Base-by-base conservation (phyloP, 2,113 vertebrate species). In the Phoenicopterus ruber region DNA sequence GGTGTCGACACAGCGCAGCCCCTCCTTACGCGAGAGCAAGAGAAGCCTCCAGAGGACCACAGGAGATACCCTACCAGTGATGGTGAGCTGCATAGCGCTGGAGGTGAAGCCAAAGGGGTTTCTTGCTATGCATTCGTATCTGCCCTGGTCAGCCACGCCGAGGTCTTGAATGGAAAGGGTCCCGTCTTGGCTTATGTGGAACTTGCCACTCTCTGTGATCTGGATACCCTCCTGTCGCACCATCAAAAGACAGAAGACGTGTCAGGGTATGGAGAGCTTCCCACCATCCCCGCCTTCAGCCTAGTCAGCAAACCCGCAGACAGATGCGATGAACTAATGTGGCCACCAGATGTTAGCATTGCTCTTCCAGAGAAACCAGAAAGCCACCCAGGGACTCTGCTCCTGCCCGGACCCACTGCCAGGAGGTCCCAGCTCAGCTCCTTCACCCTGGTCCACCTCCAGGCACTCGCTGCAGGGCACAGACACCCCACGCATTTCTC, bases 181-280 rank as follows among this genome's bases (percentile, higher is more conserved):
- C 70, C 98, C 97, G 0, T 98, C 97, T 58, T 76, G 94, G 94
- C 94, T 96, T 31, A 98, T 32, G 36, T 96, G 97, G 95, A 98
- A 98, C 81, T 98, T 98, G 82, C 97, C 98, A 0, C 98, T 98
- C 76, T 98, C 97, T 3, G 98, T 98, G 96, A 98, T 98, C 86
- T 98, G 98, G 94, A 98, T 98, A 9, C 96, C 97, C 55, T 98
- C 98, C 98, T 98, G 94, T 82, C 24, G 25, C 38, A 52, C 32
- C 82, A 61, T 2, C 28, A 36, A 61, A 77, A 87, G 54, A 71
- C 10, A 90, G 32, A 93, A 81, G 11, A n/a, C 0, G 1, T 13
- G 50, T 93, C 52, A 88, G 70, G 22, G 59, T 13, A 4, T 0
- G 3, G 46, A 28, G 49, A 85, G 21, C 18, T 71, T 18, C 72